phyloP scores from a whole-genome alignment of 2,113 vertebrate genomes.

The Eulemur rufifrons region DNA sequence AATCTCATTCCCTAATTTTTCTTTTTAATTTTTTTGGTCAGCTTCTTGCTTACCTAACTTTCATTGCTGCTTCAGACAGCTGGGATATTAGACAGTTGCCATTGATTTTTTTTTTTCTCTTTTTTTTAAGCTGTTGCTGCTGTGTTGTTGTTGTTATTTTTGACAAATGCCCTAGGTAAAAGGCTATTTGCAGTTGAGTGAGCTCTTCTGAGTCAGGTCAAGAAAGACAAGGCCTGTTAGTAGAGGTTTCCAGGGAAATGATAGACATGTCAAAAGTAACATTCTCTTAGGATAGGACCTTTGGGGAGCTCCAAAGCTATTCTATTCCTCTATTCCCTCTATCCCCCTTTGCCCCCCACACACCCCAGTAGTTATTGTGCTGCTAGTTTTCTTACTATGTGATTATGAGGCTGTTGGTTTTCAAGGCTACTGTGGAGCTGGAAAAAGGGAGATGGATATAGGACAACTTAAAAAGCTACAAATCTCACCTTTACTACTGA shows the following conservation, averaged over 20 bases:
- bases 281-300: not conserved
- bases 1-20: not conserved
- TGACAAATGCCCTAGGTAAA: not conserved
- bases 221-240: not conserved
- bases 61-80: not conserved
- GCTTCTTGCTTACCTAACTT: not conserved
- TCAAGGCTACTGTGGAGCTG: not conserved
- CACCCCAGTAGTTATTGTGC: not conserved
- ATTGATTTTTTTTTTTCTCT: constrained; percentile 1
- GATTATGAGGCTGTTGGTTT: not conserved
- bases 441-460: not conserved
- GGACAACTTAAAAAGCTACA: not conserved
- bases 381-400: not conserved
- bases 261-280: not conserved
- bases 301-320: not conserved
- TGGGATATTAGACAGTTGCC: not conserved
- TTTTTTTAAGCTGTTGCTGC: not conserved
- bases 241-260: not conserved
- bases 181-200: not conserved
- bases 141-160: not conserved
- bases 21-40: not conserved
- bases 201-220: not conserved
- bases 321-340: not conserved
- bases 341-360: too few relatives aligned
- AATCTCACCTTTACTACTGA: not conserved